Conservation (phyloP, 2,113 vertebrate genomes). For the Ceyx cyanopectus region DNA sequence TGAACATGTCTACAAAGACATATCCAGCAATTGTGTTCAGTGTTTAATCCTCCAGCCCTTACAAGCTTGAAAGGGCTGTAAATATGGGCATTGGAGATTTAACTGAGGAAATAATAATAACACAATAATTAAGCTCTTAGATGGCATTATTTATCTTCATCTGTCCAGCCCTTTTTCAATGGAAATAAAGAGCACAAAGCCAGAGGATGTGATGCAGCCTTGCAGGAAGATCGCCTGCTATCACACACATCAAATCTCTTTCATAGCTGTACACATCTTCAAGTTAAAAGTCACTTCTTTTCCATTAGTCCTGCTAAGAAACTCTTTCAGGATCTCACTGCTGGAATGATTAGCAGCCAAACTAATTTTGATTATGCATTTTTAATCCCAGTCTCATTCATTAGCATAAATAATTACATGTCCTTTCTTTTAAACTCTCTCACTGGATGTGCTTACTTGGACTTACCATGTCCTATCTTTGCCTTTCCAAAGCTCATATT, state of each 20-base stretch:
- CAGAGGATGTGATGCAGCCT: neutral
- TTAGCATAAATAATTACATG: neutral
- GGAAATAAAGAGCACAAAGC: neutral
- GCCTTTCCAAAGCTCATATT: neutral
- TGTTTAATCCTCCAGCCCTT: neutral
- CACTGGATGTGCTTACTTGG: neutral
- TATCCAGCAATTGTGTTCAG: neutral
- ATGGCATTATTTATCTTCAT: neutral
- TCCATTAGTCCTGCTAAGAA: neutral
- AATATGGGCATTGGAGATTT: neutral
- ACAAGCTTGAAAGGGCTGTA: neutral
- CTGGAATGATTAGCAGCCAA: neutral
- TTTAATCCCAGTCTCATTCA: neutral
- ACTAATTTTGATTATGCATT: neutral
- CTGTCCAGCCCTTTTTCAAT: neutral
- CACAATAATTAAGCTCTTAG: neutral
- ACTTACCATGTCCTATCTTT: neutral
- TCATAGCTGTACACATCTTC: neutral
- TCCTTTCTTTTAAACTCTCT: neutral
- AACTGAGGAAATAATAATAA: conserved; percentile 3
- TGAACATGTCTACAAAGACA: neutral
- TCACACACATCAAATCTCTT: neutral
- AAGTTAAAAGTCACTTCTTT: neutral
- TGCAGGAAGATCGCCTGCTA: neutral
- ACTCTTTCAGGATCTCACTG: neutral